Evolutionary conservation across 2,113 vertebrate genomes (phyloP).

Genomic region (Antechinus flavipes): DNA sequence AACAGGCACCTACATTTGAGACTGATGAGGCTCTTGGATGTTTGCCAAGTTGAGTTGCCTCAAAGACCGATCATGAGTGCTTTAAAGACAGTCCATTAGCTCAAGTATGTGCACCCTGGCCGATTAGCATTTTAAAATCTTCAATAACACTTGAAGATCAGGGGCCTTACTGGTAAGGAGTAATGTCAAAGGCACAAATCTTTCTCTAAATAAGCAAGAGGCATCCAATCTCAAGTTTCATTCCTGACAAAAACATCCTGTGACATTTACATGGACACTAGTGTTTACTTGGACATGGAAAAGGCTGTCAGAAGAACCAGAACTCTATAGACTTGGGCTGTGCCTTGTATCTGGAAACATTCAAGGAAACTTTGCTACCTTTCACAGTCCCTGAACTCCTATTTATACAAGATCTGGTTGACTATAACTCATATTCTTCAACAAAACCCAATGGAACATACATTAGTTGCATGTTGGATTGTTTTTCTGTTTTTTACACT

Average conservation of each 20-base stretch:
- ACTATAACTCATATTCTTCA: neutral
- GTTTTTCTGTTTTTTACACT: neutral
- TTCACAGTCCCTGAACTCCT: neutral
- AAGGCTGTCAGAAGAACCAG: neutral
- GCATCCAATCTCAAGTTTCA: neutral
- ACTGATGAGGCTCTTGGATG: neutral
- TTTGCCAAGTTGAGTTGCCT: conserved; percentile 1
- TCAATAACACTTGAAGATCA: conserved; percentile 2
- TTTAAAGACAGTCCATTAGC: neutral
- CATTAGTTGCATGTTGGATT: neutral
- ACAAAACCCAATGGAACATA: neutral
- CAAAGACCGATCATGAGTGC: neutral
- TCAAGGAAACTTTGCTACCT: neutral
- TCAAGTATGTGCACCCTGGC: conserved; percentile 3
- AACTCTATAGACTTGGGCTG: neutral
- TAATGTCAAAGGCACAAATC: neutral
- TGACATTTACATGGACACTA: neutral
- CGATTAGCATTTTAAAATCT: conserved; percentile 3
- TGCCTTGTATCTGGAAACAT: neutral
- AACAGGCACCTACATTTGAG: neutral
- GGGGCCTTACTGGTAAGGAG: neutral
- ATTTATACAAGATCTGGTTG: neutral
- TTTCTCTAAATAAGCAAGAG: neutral
- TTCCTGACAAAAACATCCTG: neutral
- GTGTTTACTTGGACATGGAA: neutral